These are phyloP conservation scores for Drosophila kepulauana DNA, from an alignment of 1,140 invertebrate species.

Conservation along the genomic window DNA sequence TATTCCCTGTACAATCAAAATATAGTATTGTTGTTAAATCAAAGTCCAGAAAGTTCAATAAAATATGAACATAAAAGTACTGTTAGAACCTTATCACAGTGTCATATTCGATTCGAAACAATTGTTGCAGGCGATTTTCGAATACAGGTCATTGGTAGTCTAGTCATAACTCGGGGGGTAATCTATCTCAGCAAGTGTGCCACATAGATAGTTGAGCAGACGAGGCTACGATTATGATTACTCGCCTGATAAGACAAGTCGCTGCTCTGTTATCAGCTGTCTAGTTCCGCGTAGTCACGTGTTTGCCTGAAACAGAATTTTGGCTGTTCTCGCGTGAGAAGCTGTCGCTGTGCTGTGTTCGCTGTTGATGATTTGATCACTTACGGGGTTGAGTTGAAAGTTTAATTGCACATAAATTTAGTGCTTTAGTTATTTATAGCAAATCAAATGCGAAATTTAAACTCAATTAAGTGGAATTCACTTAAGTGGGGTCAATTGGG, in stretches of 20 bases:
- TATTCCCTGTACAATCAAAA: no score
- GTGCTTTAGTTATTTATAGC: conserved; percentile 23
- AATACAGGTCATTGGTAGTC: no score
- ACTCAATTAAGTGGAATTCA: conserved; percentile 56
- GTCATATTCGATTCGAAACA: no score
- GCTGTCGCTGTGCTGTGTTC: not conserved
- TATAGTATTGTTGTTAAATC: no score
- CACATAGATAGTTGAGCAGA: not conserved
- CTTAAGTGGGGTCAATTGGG: conserved; percentile 68
- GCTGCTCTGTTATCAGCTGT: not conserved
- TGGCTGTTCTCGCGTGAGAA: conserved; percentile 9
- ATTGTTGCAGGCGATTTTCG: no score
- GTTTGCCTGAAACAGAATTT: not conserved
- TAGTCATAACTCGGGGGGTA: not conserved
- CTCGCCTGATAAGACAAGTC: not conserved
- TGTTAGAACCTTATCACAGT: no score
- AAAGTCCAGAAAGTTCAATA: no score
- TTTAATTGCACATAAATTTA: conserved; percentile 12
- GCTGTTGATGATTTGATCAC: conserved; percentile 6
- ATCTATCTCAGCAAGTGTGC: not conserved
- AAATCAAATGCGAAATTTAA: conserved; percentile 57
- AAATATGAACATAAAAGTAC: no score
- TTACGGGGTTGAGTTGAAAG: conserved; percentile 25
- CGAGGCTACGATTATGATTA: not conserved
- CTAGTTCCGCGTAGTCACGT: not conserved